Conservation (phyloP, 2,113 vertebrate genomes). For the Recurvirostra avosetta region DNA sequence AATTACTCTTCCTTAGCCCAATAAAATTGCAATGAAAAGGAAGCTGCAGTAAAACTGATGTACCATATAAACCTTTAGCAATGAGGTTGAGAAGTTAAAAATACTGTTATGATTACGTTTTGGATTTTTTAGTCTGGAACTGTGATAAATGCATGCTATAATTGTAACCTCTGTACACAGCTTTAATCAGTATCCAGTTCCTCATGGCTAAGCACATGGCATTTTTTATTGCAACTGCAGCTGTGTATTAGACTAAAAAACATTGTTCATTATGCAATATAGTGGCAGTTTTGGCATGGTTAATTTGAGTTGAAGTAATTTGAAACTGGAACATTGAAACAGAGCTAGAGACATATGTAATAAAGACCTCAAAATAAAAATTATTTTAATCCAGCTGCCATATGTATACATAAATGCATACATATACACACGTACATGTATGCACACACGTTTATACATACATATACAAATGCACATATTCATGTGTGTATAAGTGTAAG, state of each 20-base stretch:
- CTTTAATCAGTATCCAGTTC: not conserved
- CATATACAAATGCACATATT: not conserved
- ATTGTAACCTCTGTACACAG: not conserved
- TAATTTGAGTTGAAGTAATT: conserved; percentile 32
- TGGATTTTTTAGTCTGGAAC: not conserved
- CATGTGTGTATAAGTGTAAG: not conserved
- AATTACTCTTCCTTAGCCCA: not conserved
- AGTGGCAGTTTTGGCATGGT: conserved; percentile 28
- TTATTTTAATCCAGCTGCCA: not conserved
- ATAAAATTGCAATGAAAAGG: not conserved
- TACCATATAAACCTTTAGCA: not conserved
- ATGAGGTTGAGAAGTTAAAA: not conserved
- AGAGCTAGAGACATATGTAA: not conserved
- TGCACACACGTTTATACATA: not conserved
- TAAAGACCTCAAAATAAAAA: conserved; percentile 31
- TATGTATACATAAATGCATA: not conserved
- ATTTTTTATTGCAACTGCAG: conserved; percentile 16
- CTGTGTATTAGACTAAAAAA: not conserved
- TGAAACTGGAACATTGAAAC: conserved; percentile 21
- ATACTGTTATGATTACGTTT: not conserved
- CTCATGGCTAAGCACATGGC: not conserved
- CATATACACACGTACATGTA: not conserved
- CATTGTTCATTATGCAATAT: not conserved
- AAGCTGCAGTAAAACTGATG: not conserved
- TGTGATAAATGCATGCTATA: conserved; percentile 28